phyloP scores from a whole-genome alignment of 2,113 vertebrate genomes.

The Indri indri region DNA sequence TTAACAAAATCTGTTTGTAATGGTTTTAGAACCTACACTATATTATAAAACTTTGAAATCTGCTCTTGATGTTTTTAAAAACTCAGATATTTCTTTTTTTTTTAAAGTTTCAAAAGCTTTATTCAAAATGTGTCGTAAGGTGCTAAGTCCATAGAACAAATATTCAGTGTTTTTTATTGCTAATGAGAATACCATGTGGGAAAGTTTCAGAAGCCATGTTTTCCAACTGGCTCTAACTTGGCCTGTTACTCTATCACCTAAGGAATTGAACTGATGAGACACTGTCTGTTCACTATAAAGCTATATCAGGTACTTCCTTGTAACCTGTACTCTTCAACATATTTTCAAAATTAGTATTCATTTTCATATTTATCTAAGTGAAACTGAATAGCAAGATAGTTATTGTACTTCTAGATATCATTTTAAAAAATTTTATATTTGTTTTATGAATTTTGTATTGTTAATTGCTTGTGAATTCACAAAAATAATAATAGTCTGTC shows the following conservation, averaged over 20 bases:
- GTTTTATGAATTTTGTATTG: not conserved
- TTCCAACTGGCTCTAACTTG: not conserved
- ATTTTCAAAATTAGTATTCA: slow-evolving; percentile 39
- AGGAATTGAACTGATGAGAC: not conserved
- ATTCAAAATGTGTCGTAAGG: not conserved
- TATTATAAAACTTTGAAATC: not conserved
- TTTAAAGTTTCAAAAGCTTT: not conserved
- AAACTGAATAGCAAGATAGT: not conserved
- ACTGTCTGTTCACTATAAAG: not conserved
- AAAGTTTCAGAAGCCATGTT: not conserved
- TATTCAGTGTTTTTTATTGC: not conserved
- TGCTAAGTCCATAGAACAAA: not conserved
- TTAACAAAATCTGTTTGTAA: not conserved
- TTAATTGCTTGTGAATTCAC: not conserved
- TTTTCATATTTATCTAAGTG: slow-evolving; percentile 2
- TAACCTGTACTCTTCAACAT: not conserved
- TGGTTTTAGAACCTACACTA: not conserved
- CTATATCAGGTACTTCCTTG: not conserved
- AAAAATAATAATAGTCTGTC: not conserved
- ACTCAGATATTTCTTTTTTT: too few relatives aligned
- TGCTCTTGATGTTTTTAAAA: not conserved
- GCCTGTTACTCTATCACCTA: not conserved
- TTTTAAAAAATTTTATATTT: not conserved
- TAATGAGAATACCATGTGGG: not conserved
- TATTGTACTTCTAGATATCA: not conserved